Base-by-base conservation (phyloP, 2,888 invertebrate species). In the Amiota minor region DNA sequence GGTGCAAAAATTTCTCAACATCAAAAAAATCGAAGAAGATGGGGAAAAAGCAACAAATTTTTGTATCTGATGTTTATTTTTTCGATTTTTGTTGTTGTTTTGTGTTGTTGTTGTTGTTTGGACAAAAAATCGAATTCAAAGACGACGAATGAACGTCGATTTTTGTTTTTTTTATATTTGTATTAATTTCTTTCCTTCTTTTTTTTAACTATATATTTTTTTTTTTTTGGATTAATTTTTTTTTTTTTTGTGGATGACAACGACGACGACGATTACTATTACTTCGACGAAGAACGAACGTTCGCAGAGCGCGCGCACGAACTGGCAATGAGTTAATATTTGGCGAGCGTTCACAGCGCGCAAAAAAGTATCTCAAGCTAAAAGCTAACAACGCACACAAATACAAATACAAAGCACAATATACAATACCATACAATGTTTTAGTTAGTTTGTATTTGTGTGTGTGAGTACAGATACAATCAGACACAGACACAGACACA, bases 291-390 rank as follows among this genome's bases (percentile, higher is more conserved):
- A 62, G 62, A 18, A 62, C 45, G 67, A 50, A 50, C 49, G 16
- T 56, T 56, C 49, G 50, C 64, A 23, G 67, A 67, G 67, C 67
- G 50, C 67, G 49, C 67, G 46, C 50, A 67, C 67, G 49, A 67
- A 67, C 67, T 67, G 67, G 16, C 67, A 23, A 46, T 56, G 35
- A 50, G 20, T 10, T 23, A 16, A 14, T 4, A n/a, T 53, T 53
- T 53, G 53, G 53, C n/a, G 56, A 14, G 56, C 56, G 20, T 56
- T 56, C n/a, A n/a, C 55, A 50, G 55, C 55, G 56, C 55, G 14
- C 77, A 72, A 78, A 74, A 76, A 59, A 50, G 71, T 73, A 71
- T 46, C 72, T 71, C 72, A 59, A 35, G 35, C 35, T 35, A 35
- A 35, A 35, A 35, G 35, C 35, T 35, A 35, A 35, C 35, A 35